These are phyloP conservation scores for Beaufortia kweichowensis DNA, from an alignment of 2,113 vertebrate genomes.

Conservation along the genomic window DNA sequence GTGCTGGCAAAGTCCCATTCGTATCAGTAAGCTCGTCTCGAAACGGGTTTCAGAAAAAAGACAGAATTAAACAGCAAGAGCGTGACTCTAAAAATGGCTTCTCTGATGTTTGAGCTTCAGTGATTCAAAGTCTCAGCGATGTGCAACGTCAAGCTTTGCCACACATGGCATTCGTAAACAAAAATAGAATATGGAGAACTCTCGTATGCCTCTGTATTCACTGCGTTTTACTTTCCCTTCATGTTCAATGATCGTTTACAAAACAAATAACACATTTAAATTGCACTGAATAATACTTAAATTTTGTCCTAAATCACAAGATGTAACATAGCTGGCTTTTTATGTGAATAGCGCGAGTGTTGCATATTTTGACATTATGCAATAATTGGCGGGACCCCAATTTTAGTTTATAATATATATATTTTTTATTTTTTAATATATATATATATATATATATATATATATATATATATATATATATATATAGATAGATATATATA, in stretches of 20 bases:
- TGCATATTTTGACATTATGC: no score
- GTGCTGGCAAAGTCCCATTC: slow-evolving; percentile 11
- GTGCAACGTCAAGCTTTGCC: slow-evolving; percentile 58
- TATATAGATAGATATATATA: no score
- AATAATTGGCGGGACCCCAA: no score
- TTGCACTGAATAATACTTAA: no score
- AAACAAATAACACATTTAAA: slow-evolving; percentile 38
- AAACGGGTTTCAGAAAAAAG: neutral
- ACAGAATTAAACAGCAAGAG: slow-evolving; percentile 20
- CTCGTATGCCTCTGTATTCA: neutral
- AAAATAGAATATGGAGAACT: slow-evolving; percentile 41
- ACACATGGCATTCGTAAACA: slow-evolving; percentile 32
- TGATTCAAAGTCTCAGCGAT: slow-evolving; percentile 62
- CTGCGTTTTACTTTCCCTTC: neutral
- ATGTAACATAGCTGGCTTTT: no score
- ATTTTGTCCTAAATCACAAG: no score
- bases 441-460: no score
- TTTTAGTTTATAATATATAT: no score
- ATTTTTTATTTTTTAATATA: no score
- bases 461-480: no score
- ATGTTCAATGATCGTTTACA: slow-evolving; percentile 11
- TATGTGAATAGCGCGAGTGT: no score
- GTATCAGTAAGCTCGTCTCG: slow-evolving; percentile 15
- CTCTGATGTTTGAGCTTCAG: slow-evolving; percentile 70
- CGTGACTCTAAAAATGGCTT: slow-evolving; percentile 52